Conservation (phyloP, 2,113 vertebrate genomes). For the Clupea harengus region DNA sequence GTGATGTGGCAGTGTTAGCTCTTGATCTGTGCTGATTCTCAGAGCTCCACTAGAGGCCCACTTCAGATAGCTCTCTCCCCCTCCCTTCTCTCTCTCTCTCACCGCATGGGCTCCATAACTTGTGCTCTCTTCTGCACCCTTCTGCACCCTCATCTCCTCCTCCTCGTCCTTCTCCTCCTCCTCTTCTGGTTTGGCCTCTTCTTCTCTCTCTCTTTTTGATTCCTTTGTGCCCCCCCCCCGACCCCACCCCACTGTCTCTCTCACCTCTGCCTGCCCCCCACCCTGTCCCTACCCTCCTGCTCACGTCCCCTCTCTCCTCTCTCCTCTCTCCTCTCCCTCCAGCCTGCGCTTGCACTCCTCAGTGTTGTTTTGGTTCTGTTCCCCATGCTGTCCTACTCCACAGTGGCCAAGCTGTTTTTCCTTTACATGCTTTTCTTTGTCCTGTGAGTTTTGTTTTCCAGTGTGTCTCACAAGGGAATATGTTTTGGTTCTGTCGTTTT, state of each 20-base stretch:
- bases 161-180: constrained; percentile 29
- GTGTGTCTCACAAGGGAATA: constrained; percentile 66
- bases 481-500: constrained; percentile 68
- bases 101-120: constrained; percentile 81
- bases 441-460: constrained; percentile 77
- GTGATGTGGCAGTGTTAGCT: neutral
- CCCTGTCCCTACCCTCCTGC: constrained; percentile 49
- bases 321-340: constrained; percentile 59
- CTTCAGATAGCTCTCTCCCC: constrained; percentile 64
- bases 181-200: constrained; percentile 45
- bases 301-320: constrained; percentile 38
- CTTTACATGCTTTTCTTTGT: constrained; percentile 89
- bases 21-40: constrained; percentile 30
- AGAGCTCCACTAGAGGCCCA: constrained; percentile 83
- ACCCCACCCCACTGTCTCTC: neutral
- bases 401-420: constrained; percentile 84
- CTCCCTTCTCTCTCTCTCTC: constrained; percentile 67
- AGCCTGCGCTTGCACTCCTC: constrained; percentile 81
- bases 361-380: constrained; percentile 83
- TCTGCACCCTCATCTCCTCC: neutral
- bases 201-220: constrained; percentile 63
- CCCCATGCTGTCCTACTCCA: constrained; percentile 79
- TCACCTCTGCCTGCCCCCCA: constrained; percentile 37
- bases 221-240: constrained; percentile 47
- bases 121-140: constrained; percentile 67